Conservation (phyloP, 1,140 invertebrate species). For the Zaprionus gabonicus region DNA sequence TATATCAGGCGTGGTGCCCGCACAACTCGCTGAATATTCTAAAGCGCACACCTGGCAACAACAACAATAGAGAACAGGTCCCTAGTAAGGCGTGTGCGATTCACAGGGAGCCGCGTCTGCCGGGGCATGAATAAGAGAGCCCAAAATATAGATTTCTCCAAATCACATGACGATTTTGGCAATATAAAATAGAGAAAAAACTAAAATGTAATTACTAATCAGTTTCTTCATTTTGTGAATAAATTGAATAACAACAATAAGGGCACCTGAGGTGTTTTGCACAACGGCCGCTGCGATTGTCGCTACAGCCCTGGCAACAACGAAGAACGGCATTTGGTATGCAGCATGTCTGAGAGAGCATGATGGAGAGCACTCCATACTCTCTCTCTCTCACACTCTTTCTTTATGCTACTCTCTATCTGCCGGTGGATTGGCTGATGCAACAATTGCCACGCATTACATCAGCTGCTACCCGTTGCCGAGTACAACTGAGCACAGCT, state of each 20-base stretch:
- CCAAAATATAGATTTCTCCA: too few species aligned
- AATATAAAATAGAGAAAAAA: too few species aligned
- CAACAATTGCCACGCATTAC: slow-evolving; percentile 65
- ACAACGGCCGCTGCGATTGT: too few species aligned
- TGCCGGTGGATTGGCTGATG: slow-evolving; percentile 64
- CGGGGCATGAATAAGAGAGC: too few species aligned
- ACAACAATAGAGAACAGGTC: not conserved
- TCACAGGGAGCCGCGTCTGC: too few species aligned
- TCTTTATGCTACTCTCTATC: slow-evolving; percentile 21
- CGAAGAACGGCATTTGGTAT: slow-evolving; percentile 11
- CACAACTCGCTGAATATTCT: not conserved
- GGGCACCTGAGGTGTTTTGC: too few species aligned
- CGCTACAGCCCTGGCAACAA: not conserved
- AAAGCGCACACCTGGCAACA: slow-evolving; percentile 23
- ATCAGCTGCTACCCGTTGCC: slow-evolving; percentile 47
- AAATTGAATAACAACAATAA: too few species aligned
- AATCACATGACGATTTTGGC: too few species aligned
- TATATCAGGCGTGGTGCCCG: not conserved
- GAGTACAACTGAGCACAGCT: slow-evolving; percentile 47
- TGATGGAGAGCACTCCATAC: not conserved
- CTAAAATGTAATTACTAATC: too few species aligned
- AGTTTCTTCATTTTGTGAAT: too few species aligned
- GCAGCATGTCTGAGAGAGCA: slow-evolving; percentile 49
- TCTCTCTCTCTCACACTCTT: slow-evolving; percentile 16
- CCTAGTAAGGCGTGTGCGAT: too few species aligned